Conservation (phyloP, 2,888 invertebrate genomes). For the Synergus laeviventris region DNA sequence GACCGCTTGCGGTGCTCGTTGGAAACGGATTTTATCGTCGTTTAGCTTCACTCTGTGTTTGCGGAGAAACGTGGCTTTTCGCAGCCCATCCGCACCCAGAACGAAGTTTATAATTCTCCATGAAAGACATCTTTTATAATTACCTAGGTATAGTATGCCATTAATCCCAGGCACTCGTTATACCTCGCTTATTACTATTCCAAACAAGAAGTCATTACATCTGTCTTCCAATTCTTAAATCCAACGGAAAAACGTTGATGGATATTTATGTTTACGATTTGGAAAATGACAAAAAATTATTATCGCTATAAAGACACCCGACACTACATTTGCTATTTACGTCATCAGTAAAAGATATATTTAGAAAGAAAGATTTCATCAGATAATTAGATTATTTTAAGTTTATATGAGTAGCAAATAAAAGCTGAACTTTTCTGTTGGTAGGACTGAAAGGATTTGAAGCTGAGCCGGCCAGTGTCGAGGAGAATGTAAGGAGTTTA, state of each 20-base stretch:
- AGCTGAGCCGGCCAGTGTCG: neutral
- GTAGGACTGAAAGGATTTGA: neutral
- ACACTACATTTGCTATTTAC: neutral
- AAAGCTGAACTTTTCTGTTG: neutral
- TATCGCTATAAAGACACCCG: neutral
- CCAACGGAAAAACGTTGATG: neutral
- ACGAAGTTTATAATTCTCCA: slow-evolving; percentile 20
- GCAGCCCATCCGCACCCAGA: slow-evolving; percentile 11
- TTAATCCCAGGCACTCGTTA: neutral
- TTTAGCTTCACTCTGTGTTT: slow-evolving; percentile 32
- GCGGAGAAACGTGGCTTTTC: slow-evolving; percentile 17
- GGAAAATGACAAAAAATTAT: neutral
- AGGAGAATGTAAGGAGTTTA: neutral
- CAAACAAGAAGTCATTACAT: slow-evolving; percentile 8
- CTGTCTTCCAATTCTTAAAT: neutral
- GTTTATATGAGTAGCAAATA: neutral
- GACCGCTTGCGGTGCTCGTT: slow-evolving; percentile 41
- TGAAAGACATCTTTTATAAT: slow-evolving; percentile 28
- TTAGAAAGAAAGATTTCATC: neutral
- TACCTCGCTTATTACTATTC: neutral
- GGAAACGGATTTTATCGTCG: slow-evolving; percentile 35
- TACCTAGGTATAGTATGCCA: neutral
- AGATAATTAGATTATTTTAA: neutral
- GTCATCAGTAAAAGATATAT: neutral
- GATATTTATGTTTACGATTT: neutral